These are phyloP conservation scores for Aurelia sp. DNA, from an alignment of 30 jellyfish, hydroid and myxozoan species.

Conservation along the genomic window DNA sequence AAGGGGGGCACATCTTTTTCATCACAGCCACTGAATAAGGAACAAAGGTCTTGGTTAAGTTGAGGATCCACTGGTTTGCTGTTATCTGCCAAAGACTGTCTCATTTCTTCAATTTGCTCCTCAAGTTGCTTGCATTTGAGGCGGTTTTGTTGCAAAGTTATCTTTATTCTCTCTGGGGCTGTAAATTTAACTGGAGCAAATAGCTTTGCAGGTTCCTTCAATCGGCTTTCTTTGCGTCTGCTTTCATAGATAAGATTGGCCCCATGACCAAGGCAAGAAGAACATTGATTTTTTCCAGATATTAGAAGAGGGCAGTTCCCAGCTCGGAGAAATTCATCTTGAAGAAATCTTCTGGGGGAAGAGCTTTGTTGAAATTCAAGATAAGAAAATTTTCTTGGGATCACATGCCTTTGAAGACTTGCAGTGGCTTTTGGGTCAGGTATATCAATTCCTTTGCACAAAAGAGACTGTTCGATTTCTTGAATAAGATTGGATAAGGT, in stretches of 20 bases:
- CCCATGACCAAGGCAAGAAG: conserved; percentile 32
- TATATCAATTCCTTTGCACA: conserved; percentile 30
- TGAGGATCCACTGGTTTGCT: too few species aligned
- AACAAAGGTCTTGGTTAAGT: too few species aligned
- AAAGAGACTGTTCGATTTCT: background rate
- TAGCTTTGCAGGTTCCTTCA: too few species aligned
- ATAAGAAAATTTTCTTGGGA: conserved; percentile 36
- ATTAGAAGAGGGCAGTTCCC: conserved; percentile 37
- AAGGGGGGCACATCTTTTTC: too few species aligned
- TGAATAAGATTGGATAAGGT: too few species aligned
- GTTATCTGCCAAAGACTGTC: too few species aligned
- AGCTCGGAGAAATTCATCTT: conserved; percentile 48
- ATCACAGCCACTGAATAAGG: too few species aligned
- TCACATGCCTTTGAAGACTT: conserved; percentile 51
- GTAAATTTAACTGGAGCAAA: conserved; percentile 3
- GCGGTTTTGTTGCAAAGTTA: too few species aligned
- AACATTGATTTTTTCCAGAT: conserved; percentile 23
- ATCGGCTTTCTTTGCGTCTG: conserved; percentile 14
- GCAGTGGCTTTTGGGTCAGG: conserved; percentile 50
- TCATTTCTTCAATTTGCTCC: too few species aligned
- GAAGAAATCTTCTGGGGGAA: conserved; percentile 19
- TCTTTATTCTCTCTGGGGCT: too few species aligned
- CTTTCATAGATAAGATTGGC: conserved; percentile 26
- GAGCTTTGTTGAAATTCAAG: conserved; percentile 12
- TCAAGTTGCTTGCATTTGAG: too few species aligned